These are phyloP conservation scores for Bolinopsis microptera DNA, from an alignment of 37 sponge, comb jelly and placozoan genomes.

Conservation along the genomic window DNA sequence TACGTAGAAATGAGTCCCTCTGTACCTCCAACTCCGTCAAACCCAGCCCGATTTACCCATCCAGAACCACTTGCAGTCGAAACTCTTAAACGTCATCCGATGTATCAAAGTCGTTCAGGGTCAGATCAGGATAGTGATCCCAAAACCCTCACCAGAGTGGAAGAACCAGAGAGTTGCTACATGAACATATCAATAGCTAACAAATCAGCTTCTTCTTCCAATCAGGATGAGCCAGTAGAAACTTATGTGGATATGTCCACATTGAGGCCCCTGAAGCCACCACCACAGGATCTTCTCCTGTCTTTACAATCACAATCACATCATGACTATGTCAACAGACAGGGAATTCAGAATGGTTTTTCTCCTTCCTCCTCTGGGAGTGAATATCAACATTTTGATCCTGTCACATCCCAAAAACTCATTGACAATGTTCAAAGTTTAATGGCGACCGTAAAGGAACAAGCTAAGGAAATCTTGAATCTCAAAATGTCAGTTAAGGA, in stretches of 20 bases:
- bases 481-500: slow-evolving; percentile 55
- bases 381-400: background rate
- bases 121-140: background rate
- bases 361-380: background rate
- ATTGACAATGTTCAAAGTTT: slow-evolving; percentile 34
- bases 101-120: background rate
- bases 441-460: slow-evolving; percentile 2
- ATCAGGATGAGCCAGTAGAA: background rate
- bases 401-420: slow-evolving; percentile 39
- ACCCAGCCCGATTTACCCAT: background rate
- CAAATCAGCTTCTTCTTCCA: background rate
- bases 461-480: slow-evolving; percentile 35
- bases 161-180: background rate
- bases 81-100: background rate
- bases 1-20: slow-evolving; percentile 44
- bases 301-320: background rate
- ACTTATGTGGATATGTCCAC: slow-evolving; percentile 30
- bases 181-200: background rate
- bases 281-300: background rate
- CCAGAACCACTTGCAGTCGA: background rate
- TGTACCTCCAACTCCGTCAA: background rate
- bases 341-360: background rate
- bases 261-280: background rate
- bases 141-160: background rate
- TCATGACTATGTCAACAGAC: slow-evolving; percentile 33